Percentiles rank a stretch among this genome's conserved stretches.
Conservation (phyloP, 2,113 vertebrate species). For the Buteo buteo region DNA sequence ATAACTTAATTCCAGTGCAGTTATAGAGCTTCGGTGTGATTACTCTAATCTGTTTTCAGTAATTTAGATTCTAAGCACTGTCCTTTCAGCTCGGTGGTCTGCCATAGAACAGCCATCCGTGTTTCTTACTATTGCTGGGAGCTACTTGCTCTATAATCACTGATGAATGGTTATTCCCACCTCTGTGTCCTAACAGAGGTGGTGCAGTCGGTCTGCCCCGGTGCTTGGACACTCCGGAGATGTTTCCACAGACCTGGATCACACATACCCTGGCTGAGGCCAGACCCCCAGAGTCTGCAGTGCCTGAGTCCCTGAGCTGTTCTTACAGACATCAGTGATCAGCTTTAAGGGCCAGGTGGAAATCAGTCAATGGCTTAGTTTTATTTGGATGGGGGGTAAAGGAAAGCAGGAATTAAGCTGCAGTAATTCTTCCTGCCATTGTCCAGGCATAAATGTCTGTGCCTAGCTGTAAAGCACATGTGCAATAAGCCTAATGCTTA, state of each 20-base stretch:
- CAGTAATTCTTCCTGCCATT: neutral
- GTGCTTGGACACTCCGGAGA: neutral
- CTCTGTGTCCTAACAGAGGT: neutral
- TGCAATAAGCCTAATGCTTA: neutral
- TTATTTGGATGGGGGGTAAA: neutral
- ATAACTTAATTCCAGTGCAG: constrained; percentile 10
- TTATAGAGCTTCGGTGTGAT: neutral
- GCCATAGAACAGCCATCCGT: neutral
- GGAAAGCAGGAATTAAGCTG: neutral
- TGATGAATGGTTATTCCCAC: neutral
- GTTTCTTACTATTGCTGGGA: neutral
- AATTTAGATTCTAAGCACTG: neutral
- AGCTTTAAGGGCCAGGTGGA: neutral
- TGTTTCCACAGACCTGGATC: neutral
- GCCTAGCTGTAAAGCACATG: neutral
- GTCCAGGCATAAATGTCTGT: neutral
- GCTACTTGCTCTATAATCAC: neutral
- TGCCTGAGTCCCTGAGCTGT: neutral
- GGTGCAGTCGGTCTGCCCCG: neutral
- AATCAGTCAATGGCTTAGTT: neutral
- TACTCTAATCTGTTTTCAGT: neutral
- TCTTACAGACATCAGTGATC: neutral
- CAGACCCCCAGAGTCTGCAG: neutral
- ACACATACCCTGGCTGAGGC: rapidly evolving
- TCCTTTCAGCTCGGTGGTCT: neutral